Percentiles rank a stretch among this genome's conserved stretches.
Evolutionary conservation across 2,797 vertebrate species (phyloP).

Genomic region (Sternarchorhynchus goeldii): DNA sequence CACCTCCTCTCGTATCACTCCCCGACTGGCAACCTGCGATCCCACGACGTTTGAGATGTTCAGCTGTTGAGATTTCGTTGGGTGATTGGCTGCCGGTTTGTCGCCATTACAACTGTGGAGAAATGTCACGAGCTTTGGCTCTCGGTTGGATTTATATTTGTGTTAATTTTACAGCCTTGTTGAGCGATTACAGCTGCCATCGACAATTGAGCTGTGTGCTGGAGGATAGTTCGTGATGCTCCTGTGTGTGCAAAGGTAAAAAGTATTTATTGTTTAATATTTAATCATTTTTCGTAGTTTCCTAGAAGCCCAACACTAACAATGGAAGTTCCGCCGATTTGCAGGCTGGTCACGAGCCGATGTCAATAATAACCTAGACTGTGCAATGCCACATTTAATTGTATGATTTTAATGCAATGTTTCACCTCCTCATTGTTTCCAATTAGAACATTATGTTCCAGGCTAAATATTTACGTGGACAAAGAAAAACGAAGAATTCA

Average conservation of each 20-base stretch:
- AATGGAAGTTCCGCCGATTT: too few relatives aligned
- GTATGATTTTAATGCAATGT: too few relatives aligned
- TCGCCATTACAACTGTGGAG: slow-evolving; percentile 19
- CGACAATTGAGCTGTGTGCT: neutral
- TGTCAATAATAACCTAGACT: too few relatives aligned
- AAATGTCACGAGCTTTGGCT: slow-evolving; percentile 13
- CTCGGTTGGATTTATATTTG: neutral
- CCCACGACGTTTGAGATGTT: neutral
- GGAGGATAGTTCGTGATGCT: slow-evolving; percentile 50
- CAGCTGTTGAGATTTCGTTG: slow-evolving; percentile 1
- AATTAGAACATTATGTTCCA: too few relatives aligned
- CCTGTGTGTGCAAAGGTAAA: slow-evolving; percentile 65
- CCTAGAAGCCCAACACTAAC: too few relatives aligned
- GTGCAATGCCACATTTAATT: too few relatives aligned
- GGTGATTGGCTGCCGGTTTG: slow-evolving; percentile 11
- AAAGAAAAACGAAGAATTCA: too few relatives aligned
- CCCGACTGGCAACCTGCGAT: neutral
- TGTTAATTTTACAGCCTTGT: neutral
- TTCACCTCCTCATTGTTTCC: too few relatives aligned
- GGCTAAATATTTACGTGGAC: too few relatives aligned
- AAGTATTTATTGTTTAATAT: neutral
- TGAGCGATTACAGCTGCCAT: slow-evolving; percentile 3
- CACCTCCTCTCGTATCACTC: too few relatives aligned
- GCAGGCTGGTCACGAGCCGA: too few relatives aligned
- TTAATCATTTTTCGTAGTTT: too few relatives aligned